phyloP scores from a whole-genome alignment of 2,113 vertebrate species.

The Polyodon spathula region DNA sequence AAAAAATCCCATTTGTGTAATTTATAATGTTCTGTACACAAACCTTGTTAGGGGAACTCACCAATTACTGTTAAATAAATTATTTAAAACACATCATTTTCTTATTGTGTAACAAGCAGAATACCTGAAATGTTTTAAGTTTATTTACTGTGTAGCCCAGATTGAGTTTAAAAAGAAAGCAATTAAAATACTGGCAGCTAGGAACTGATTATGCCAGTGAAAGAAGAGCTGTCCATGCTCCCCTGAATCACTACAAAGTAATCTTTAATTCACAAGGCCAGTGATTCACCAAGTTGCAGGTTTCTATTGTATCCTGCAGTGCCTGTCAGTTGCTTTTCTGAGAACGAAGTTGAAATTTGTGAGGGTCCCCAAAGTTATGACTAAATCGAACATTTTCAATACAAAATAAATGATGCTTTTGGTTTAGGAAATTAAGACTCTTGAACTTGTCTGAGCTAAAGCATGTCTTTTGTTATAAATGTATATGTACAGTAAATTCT shows the following conservation, averaged over 20 bases:
- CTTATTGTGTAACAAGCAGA: slow-evolving; percentile 50
- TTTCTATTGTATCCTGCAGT: slow-evolving; percentile 49
- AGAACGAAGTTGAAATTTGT: slow-evolving; percentile 55
- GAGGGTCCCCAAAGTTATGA: slow-evolving; percentile 33
- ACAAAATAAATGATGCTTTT: slow-evolving; percentile 49
- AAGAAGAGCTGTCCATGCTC: slow-evolving; percentile 58
- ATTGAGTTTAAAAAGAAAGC: slow-evolving; percentile 61
- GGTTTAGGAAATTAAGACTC: slow-evolving; percentile 24
- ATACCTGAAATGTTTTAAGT: slow-evolving; percentile 43
- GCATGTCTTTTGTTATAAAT: too few species aligned
- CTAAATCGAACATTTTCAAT: slow-evolving; percentile 45
- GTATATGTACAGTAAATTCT: too few species aligned
- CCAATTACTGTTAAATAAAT: slow-evolving; percentile 49
- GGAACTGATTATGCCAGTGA: slow-evolving; percentile 60
- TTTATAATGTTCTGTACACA: slow-evolving; percentile 48
- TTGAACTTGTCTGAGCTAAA: too few species aligned
- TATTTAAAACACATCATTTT: slow-evolving; percentile 45
- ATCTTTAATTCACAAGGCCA: slow-evolving; percentile 61
- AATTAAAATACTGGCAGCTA: slow-evolving; percentile 64
- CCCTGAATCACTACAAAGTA: slow-evolving; percentile 56
- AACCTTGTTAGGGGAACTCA: slow-evolving; percentile 52
- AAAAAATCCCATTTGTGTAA: slow-evolving; percentile 46
- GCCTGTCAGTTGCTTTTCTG: slow-evolving; percentile 40
- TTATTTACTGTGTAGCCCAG: slow-evolving; percentile 43
- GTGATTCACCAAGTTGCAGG: slow-evolving; percentile 62